Evolutionary conservation across 2,113 vertebrate species (phyloP), one percentile per base, ranked within the genome.

Genomic region (Laticauda colubrina): DNA sequence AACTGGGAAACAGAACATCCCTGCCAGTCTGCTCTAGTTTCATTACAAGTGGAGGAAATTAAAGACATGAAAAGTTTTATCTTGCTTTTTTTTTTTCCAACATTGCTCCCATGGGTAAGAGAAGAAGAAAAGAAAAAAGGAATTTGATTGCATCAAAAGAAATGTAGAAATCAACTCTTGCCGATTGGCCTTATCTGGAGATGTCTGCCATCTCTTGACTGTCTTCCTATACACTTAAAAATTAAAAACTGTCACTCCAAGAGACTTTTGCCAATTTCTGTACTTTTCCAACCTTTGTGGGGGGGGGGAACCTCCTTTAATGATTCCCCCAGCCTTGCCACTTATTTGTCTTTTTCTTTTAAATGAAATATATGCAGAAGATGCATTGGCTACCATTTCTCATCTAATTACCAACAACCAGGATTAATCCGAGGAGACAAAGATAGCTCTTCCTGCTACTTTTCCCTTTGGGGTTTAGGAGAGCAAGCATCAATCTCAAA

Each of bases 181-280:
- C 56, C 85, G 85, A 8, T n/a, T 48, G 92, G 97, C 97, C 95
- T 97, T 96, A 92, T 95, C 88, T 93, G 93, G 93, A 93, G 95
- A 87, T 97, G 95, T 95, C 93, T 89, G 89, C 96, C 96, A 97
- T 95, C 95, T 97, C 95, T 96, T 94, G 96, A 96, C 95, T 94
- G 91, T 86, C 95, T 95, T 90, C 95, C 91, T 53, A 59, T 24
- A 51, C 61, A 75, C 92, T 93, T 85, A 81, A 92, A 92, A 93
- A 96, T 97, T 94, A 92, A 93, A 93, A 95, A 64, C 81, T n/a
- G 94, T 92, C 96, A 94, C 92, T 92, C 94, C 94, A 95, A 96
- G 91, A 91, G 57, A 95, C 34, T 89, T 61, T 90, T 94, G 95
- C 90, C 93, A 95, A 93, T 61, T 64, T 94, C 93, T 93, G 48